These are phyloP conservation scores for Rachycentron canadum DNA, from an alignment of 2,797 vertebrate genomes.

Conservation along the genomic window DNA sequence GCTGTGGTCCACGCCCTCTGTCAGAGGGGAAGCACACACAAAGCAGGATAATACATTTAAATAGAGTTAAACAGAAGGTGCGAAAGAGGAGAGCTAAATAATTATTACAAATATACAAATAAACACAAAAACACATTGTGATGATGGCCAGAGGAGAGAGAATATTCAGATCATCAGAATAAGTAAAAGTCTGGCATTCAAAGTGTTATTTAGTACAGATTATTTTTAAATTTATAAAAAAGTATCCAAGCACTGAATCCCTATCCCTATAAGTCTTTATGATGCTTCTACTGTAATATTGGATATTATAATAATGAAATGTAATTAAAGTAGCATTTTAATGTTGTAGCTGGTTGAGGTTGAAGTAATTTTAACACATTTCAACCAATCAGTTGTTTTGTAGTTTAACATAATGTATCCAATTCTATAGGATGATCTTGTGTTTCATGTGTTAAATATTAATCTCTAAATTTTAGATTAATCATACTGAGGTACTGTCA, in stretches of 20 bases:
- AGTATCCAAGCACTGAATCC: background rate
- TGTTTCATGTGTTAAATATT: background rate
- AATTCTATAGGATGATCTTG: background rate
- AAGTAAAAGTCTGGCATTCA: background rate
- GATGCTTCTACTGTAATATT: background rate
- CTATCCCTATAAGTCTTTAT: too few relatives aligned
- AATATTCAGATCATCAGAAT: background rate
- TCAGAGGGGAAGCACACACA: slow-evolving; percentile 49
- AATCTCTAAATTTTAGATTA: background rate
- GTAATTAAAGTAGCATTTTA: too few relatives aligned
- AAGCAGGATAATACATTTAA: background rate
- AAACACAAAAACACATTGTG: background rate
- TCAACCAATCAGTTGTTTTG: background rate
- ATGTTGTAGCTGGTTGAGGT: too few relatives aligned
- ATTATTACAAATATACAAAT: background rate
- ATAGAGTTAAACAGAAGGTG: background rate
- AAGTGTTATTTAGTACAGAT: background rate
- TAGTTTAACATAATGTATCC: background rate
- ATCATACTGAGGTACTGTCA: background rate
- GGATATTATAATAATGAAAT: background rate
- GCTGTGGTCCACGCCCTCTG: slow-evolving; percentile 50
- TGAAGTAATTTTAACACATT: background rate
- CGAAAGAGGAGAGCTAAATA: background rate
- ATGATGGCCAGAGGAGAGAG: background rate
- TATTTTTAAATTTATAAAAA: background rate